Evolutionary conservation across 2,888 invertebrate species (phyloP), one percentile per base, ranked within the genome.

Genomic region (Nemurella pictetii): DNA sequence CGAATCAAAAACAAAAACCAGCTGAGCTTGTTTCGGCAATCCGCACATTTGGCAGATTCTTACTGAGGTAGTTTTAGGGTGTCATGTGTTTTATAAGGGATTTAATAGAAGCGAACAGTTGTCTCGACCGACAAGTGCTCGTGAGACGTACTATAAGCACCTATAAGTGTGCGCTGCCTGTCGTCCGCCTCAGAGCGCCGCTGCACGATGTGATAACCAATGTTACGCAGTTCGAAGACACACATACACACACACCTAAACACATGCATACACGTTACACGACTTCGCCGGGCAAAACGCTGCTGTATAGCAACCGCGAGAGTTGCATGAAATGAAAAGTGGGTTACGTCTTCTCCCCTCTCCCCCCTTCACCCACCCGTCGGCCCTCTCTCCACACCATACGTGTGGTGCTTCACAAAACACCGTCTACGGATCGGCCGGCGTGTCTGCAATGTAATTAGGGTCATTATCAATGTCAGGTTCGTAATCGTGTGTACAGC

Each of bases 401-500:
- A 55, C 55, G 55, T 55, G 55, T 55, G 55, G 55, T 20, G 55
- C 55, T 55, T 55, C 55, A 55, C 55, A 55, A 55, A 55, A 55
- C 55, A 55, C 55, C 20, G 55, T 55, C 55, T 55, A 55, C 55
- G 55, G 20, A 55, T 55, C 20, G 20, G 55, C 2, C 55, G 55
- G 55, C 55, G 9, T 55, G 55, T 55, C 75, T 75, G 27, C 75
- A n/a, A n/a, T 28, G 28, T 9, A 75, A 75, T 27, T 75, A 26
- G 28, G 75, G 75, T 75, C 75, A 75, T 75, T 75, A 75, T 75
- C 75, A 75, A 75, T 75, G 75, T 75, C 75, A 75, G 55, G 55
- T 55, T 55, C 55, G 55, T 55, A 55, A 55, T 55, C 55, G 55
- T 55, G 20, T n/a, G n/a, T n/a, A 55, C 55, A 3, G 55, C 55